Evolutionary conservation across 1,140 invertebrate species (phyloP), one percentile per base, ranked within the genome.

Genomic region (Temnothorax curvispinosus): DNA sequence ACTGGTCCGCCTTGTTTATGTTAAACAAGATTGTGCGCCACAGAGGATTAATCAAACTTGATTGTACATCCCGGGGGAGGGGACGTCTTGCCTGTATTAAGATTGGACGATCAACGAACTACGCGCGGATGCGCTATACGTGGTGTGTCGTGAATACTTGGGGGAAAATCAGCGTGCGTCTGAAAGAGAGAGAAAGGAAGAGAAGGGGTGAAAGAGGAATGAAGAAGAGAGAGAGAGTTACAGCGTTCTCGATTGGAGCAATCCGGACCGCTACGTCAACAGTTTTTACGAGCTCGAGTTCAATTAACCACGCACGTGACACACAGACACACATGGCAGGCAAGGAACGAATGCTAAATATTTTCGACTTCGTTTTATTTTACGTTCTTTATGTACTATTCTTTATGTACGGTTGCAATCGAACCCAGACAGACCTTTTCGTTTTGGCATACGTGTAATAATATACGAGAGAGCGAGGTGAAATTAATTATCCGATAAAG

Each of bases 41-140:
- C 65, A 47, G 44, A 84, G n/a, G 27, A 74, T 74, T 47, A 84
- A 74, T 74, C 35, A 82, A 35, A 82, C 67, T 74, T 32, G 69
- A 58, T 84, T 74, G 69, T 38, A 65, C 13, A 35, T 32, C n/a
- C 32, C n/a, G n/a, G 11, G 6, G 4, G 13, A 3, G 13, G 13
- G 7, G 18, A 62, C 41, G 67, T 60, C 27, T 58, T 71, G 50
- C 4, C 78, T 8, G 9, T n/a, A 18, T 60, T 27, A 84, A 72
- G 21, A 82, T 60, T 47, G 13, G 27, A 13, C 27, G 35, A 18
- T 75, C 41, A 50, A 11, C 3, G 56, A 38, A 84, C 21, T 62
- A 27, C 38, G 74, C 8, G 27, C 21, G 8, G 27, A 38, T 27
- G 44, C 41, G 6, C 47, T 47, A 72, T 35, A 74, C 6, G 41